Conservation (phyloP, 2,888 invertebrate genomes). For the Drosophila siamana region DNA sequence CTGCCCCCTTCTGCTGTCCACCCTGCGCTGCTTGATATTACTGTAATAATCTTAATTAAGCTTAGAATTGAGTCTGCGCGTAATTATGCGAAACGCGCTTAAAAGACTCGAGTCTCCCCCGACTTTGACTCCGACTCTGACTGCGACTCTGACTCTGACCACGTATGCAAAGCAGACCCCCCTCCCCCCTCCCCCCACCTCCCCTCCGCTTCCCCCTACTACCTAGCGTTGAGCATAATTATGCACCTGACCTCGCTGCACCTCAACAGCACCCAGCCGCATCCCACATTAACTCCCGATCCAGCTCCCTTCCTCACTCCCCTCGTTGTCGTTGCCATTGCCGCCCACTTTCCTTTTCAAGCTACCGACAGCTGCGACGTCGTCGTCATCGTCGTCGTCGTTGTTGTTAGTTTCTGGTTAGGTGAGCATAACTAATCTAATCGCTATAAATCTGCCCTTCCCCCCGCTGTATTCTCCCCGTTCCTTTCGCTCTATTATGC, state of each 20-base stretch:
- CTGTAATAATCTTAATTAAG: constrained; percentile 79
- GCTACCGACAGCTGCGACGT: constrained; percentile 64
- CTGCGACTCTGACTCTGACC: neutral
- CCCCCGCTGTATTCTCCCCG: no score
- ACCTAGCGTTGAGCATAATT: constrained; percentile 50
- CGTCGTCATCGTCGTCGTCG: constrained; percentile 21
- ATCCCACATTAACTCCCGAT: neutral
- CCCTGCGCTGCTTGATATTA: constrained; percentile 36
- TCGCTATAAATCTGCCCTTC: constrained; percentile 51
- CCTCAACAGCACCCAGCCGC: neutral
- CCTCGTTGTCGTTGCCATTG: constrained; percentile 3
- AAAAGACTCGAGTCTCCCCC: constrained; percentile 21
- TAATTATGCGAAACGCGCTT: constrained; percentile 80
- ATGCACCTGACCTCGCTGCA: constrained; percentile 43
- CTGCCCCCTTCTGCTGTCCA: neutral
- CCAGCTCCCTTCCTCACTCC: neutral
- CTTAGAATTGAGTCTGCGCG: constrained; percentile 77
- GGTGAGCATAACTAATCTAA: constrained; percentile 77
- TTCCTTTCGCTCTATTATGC: no score
- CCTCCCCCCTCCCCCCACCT: constrained; percentile 8
- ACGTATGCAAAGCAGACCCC: constrained; percentile 64
- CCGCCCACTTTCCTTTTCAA: constrained; percentile 77
- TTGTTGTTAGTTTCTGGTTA: constrained; percentile 53
- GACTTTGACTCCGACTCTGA: neutral
- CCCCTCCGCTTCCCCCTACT: no score